These are phyloP conservation scores for Muschampia plurimacula DNA, from an alignment of 2,888 invertebrate species.

Conservation along the genomic window DNA sequence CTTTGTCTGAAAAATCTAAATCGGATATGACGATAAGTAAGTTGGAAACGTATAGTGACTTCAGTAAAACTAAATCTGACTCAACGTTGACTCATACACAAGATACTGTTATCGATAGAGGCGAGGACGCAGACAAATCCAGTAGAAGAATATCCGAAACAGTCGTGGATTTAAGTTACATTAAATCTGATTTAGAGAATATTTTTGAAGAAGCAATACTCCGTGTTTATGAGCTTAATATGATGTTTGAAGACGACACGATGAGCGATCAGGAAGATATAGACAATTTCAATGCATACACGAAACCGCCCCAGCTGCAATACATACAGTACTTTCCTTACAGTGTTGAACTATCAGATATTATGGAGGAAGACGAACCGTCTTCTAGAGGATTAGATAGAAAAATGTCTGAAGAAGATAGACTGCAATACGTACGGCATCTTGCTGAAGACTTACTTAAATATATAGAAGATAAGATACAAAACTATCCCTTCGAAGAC, in stretches of 20 bases:
- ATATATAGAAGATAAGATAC: constrained; percentile 70
- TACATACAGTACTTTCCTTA: constrained; percentile 66
- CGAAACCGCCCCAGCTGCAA: constrained; percentile 67
- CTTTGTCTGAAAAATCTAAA: constrained; percentile 77
- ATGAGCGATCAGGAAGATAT: constrained; percentile 78
- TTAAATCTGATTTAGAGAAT: constrained; percentile 74
- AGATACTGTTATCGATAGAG: constrained; percentile 77
- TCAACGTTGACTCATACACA: constrained; percentile 77
- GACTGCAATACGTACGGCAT: constrained; percentile 56
- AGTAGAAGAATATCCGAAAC: constrained; percentile 76
- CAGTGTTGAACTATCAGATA: constrained; percentile 77
- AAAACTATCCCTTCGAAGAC: constrained; percentile 47
- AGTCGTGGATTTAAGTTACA: constrained; percentile 70
- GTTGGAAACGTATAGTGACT: constrained; percentile 75
- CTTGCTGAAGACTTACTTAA: constrained; percentile 67
- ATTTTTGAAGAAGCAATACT: constrained; percentile 70
- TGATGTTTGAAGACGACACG: constrained; percentile 63
- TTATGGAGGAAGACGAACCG: constrained; percentile 77
- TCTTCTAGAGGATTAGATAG: constrained; percentile 64
- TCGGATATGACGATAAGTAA: constrained; percentile 79
- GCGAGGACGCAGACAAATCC: constrained; percentile 58
- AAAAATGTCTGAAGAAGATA: constrained; percentile 61
- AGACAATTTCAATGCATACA: constrained; percentile 74
- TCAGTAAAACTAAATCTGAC: constrained; percentile 81
- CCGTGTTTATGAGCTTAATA: constrained; percentile 60